Percentiles rank a stretch among this genome's conserved stretches.
phyloP scores from a whole-genome alignment of 2,113 vertebrate genomes.

The Malurus elegans region DNA sequence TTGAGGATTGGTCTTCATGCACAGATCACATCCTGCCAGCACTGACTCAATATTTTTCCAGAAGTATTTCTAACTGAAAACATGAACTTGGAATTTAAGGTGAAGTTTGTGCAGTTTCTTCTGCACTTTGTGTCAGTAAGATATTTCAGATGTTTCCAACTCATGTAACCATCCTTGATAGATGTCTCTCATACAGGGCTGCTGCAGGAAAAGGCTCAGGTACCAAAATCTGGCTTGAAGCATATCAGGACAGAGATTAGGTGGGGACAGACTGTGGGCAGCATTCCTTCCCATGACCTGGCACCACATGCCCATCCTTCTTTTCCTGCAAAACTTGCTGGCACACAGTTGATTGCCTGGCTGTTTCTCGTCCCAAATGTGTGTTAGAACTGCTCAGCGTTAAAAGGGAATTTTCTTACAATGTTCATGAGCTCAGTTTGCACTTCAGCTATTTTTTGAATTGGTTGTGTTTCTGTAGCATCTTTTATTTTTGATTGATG shows the following conservation, averaged over 20 bases:
- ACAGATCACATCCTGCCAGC: not conserved
- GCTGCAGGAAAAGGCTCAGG: not conserved
- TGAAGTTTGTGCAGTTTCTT: not conserved
- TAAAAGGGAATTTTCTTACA: not conserved
- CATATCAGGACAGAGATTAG: not conserved
- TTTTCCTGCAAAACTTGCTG: not conserved
- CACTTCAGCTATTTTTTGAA: not conserved
- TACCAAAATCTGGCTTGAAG: not conserved
- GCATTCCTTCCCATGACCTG: not conserved
- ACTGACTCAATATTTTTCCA: not conserved
- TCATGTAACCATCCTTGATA: not conserved
- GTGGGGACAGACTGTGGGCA: not conserved
- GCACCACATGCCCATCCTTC: not conserved
- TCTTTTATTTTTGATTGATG: not conserved
- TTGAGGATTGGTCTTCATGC: not conserved
- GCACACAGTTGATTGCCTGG: not conserved
- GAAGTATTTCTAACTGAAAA: not conserved
- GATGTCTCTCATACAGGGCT: not conserved
- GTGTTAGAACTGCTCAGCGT: not conserved
- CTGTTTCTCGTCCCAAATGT: not conserved
- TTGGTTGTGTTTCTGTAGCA: not conserved
- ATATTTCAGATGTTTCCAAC: not conserved
- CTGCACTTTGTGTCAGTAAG: not conserved
- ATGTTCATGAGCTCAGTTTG: not conserved
- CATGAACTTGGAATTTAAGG: not conserved